A percentile compares a stretch with the other conserved stretches of the same genome.
Conservation (phyloP, 2,797 vertebrate species). For the Lithobates pipiens region DNA sequence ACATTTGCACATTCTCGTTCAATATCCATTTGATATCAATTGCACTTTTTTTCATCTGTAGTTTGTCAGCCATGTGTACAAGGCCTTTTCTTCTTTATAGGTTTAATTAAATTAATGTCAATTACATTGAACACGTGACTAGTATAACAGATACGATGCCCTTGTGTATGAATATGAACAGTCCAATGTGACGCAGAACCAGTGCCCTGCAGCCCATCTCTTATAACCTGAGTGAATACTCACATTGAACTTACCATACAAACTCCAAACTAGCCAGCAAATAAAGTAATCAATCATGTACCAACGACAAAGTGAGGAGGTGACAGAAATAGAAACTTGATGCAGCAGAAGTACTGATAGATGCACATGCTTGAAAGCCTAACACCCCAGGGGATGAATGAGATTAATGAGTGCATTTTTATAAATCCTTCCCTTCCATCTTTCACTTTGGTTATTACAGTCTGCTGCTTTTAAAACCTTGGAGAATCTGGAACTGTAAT, state of each 20-base stretch:
- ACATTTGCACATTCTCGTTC: too few species aligned
- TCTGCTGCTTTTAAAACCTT: constrained; percentile 25
- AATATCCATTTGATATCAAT: not conserved
- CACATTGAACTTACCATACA: constrained; percentile 7
- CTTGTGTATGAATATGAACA: not conserved
- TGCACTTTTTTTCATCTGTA: not conserved
- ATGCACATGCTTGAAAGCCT: constrained; percentile 40
- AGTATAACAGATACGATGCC: not conserved
- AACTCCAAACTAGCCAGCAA: not conserved
- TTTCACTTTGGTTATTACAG: constrained; percentile 39
- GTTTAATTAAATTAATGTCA: not conserved
- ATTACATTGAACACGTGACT: not conserved
- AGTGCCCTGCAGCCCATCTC: not conserved
- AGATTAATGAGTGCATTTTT: constrained; percentile 42
- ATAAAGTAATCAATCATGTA: constrained; percentile 33
- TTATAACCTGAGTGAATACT: constrained; percentile 32
- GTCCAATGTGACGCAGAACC: constrained; percentile 9
- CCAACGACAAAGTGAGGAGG: constrained; percentile 6
- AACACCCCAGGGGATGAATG: constrained; percentile 28
- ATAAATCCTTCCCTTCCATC: constrained; percentile 41
- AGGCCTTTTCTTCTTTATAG: too few species aligned
- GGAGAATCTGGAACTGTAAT: constrained; percentile 16
- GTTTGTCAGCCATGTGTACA: not conserved
- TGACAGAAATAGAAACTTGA: constrained; percentile 33
- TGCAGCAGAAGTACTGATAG: constrained; percentile 33